Conservation (phyloP, 2,797 vertebrate species). For the Xiphophorus birchmanni region DNA sequence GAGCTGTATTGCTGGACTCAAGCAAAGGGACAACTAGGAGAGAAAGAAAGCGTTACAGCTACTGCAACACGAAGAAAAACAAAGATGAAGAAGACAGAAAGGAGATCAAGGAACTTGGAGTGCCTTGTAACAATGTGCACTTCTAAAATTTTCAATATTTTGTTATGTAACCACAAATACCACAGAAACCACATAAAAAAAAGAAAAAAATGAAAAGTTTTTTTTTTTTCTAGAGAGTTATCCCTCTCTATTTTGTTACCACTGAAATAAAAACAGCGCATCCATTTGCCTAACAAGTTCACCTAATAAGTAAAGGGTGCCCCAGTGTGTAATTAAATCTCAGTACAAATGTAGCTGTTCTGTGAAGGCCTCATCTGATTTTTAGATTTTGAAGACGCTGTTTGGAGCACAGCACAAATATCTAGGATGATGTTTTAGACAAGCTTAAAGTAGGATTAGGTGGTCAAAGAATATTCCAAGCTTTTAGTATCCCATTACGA, state of each 20-base stretch:
- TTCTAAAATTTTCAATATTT: not conserved
- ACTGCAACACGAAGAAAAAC: conserved; percentile 39
- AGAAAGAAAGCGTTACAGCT: conserved; percentile 41
- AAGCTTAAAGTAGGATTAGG: not conserved
- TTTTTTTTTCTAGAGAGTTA: not conserved
- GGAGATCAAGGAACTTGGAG: not conserved
- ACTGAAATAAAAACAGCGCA: not conserved
- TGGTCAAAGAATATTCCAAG: not conserved
- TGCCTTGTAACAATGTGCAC: not conserved
- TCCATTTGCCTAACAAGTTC: not conserved
- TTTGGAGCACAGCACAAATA: not conserved
- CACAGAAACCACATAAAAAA: not conserved
- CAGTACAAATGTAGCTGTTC: not conserved
- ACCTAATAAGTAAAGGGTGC: not conserved
- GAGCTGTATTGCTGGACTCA: conserved; percentile 40
- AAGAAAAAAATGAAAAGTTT: not conserved
- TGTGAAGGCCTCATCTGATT: not conserved
- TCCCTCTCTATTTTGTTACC: not conserved
- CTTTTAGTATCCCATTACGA: not conserved
- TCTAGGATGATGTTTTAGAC: not conserved
- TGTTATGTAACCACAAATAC: not conserved
- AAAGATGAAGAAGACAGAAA: conserved; percentile 15
- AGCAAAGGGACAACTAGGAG: conserved; percentile 42
- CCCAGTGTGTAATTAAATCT: not conserved
- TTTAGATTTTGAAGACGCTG: not conserved